Conservation (phyloP, 2,113 vertebrate genomes). For the Dascyllus trimaculatus region DNA sequence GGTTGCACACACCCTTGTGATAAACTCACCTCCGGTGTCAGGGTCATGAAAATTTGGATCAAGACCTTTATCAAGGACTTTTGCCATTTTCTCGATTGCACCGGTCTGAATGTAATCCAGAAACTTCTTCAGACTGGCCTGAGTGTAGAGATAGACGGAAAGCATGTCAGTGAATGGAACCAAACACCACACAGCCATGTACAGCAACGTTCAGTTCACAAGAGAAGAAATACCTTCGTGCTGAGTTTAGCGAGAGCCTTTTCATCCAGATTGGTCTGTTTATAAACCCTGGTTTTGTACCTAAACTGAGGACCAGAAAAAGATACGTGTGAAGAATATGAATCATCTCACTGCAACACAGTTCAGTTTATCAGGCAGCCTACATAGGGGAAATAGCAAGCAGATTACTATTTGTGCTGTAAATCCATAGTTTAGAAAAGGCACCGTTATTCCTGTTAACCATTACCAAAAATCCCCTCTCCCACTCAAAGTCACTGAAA, state of each 20-base stretch:
- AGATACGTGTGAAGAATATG: constrained; percentile 34
- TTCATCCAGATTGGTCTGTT: constrained; percentile 95
- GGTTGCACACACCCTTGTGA: background rate
- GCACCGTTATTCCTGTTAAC: constrained; percentile 20
- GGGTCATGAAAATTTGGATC: constrained; percentile 95
- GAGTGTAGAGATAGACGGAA: constrained; percentile 11
- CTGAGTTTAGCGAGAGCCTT: constrained; percentile 95
- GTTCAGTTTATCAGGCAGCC: constrained; percentile 5
- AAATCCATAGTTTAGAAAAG: constrained; percentile 18
- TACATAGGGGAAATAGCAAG: background rate
- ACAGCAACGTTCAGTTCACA: background rate
- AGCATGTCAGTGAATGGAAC: background rate
- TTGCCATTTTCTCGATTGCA: constrained; percentile 88
- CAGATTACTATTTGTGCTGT: background rate
- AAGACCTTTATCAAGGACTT: constrained; percentile 93
- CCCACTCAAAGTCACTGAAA: constrained; percentile 47
- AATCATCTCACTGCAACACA: constrained; percentile 24
- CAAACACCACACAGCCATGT: background rate
- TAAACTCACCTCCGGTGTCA: constrained; percentile 89
- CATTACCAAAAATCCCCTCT: constrained; percentile 42
- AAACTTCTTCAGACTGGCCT: constrained; percentile 94
- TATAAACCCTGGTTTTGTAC: constrained; percentile 98
- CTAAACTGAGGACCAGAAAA: constrained; percentile 88
- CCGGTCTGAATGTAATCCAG: constrained; percentile 91
- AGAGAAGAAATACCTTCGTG: constrained; percentile 88